Evolutionary conservation across 2,888 invertebrate genomes (phyloP), one percentile per base, ranked within the genome.

Genomic region (Hirtodrosophila trivittata): DNA sequence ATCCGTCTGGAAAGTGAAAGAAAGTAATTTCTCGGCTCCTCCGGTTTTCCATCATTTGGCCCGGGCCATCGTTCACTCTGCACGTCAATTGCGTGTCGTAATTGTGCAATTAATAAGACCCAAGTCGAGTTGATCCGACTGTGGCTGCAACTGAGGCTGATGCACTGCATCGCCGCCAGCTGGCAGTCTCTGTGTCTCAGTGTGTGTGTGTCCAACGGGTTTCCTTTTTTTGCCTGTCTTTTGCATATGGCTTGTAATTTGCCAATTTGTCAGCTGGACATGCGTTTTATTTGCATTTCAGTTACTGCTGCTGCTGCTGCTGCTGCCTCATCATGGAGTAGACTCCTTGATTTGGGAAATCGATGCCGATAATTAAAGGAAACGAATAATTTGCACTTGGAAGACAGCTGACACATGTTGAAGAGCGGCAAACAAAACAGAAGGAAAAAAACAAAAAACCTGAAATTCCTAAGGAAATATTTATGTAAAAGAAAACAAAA

Each of bases 101-200:
- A 87, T 84, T 86, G 87, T 86, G 81, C 86, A 84, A 86, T 84
- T 87, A 84, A 86, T 87, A 75, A 81, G 70, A 50, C 13, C 45
- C 59, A 33, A 64, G 51, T 57, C 55, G 30, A n/a, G n/a, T n/a
- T n/a, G n/a, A n/a, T 25, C 25, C 25, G 25, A 43, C 46, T 50
- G 52, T 25, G 25, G 4, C 25, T 25, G 4, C 6, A 6, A 25
- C 49, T 35, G 42, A 39, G 59, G 55, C 56, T 72, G 65, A 58
- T 58, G 66, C 57, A 62, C 28, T 70, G 66, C 51, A 58, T 65
- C 63, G 58, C 58, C 49, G 45, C 46, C 45, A 46, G 55, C 28
- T 55, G 42, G 35, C 26, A 18, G 39, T 42, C 41, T 50, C 18
- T 38, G 62, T 38, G 59, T n/a, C 41, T 45, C 30, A 37, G 25